These are phyloP conservation scores for Acestrorhynchus altus DNA, from an alignment of 2,797 vertebrate species.

Conservation along the genomic window DNA sequence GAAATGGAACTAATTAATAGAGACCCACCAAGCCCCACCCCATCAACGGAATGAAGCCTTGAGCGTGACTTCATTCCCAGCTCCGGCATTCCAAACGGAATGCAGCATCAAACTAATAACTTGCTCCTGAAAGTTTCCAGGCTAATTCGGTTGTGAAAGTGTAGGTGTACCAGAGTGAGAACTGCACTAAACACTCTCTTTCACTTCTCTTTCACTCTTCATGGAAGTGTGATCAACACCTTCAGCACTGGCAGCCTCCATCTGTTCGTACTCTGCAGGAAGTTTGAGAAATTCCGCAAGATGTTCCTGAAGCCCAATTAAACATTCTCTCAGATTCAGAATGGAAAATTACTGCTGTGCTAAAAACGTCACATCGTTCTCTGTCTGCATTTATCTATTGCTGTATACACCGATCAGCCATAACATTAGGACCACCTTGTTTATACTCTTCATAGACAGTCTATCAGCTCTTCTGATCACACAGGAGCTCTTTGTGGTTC, in stretches of 20 bases:
- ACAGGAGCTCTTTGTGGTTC: too few species aligned
- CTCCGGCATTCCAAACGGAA: too few species aligned
- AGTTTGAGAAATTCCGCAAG: neutral
- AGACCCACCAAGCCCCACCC: too few species aligned
- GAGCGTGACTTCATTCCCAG: too few species aligned
- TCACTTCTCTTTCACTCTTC: neutral
- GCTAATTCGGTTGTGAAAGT: neutral
- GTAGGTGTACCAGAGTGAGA: neutral
- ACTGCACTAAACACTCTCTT: neutral
- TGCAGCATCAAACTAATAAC: too few species aligned
- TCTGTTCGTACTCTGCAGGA: conserved; percentile 4
- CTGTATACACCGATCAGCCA: neutral
- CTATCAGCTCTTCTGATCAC: too few species aligned
- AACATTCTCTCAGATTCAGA: neutral
- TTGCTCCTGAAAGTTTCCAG: neutral
- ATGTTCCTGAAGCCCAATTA: conserved; percentile 15
- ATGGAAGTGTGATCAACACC: neutral
- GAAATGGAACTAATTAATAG: too few species aligned
- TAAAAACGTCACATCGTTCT: neutral
- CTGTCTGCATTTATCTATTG: neutral
- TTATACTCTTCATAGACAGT: too few species aligned
- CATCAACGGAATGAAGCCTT: too few species aligned
- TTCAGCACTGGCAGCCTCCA: neutral
- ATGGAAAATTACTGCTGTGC: neutral
- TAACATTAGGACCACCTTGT: too few species aligned